Conservation (phyloP, 2,113 vertebrate species). For the Alethe castanea region DNA sequence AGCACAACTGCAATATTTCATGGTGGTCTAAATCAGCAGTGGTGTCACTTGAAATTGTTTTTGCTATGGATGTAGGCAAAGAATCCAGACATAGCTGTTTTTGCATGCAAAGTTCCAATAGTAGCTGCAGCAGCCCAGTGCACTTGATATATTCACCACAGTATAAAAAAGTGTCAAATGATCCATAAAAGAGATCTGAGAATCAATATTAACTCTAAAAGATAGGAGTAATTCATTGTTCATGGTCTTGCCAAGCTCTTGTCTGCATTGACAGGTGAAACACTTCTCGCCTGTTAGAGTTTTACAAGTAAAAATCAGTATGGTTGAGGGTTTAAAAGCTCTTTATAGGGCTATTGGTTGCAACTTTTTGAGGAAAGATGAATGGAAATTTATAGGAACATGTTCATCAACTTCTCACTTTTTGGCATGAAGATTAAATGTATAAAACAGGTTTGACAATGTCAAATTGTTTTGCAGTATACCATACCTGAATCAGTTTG, state of each 20-base stretch:
- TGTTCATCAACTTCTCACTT: not conserved
- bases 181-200: not conserved
- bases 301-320: not conserved
- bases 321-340: not conserved
- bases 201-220: not conserved
- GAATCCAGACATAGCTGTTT: not conserved
- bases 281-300: not conserved
- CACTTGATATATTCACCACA: accelerated
- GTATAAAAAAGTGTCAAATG: no score
- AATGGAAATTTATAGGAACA: not conserved
- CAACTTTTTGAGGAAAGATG: not conserved
- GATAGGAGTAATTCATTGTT: accelerated
- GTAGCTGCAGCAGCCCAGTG: not conserved
- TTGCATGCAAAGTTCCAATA: not conserved
- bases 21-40: not conserved
- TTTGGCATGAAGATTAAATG: not conserved
- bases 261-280: not conserved
- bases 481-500: not conserved
- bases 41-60: not conserved
- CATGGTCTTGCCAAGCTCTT: not conserved
- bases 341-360: not conserved
- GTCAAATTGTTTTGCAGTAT: not conserved
- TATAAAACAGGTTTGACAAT: not conserved
- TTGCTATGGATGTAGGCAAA: not conserved
- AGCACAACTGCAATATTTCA: not conserved